These are phyloP conservation scores for Triplophysa yarkandensis DNA, from an alignment of 2,797 vertebrate genomes.

Conservation along the genomic window DNA sequence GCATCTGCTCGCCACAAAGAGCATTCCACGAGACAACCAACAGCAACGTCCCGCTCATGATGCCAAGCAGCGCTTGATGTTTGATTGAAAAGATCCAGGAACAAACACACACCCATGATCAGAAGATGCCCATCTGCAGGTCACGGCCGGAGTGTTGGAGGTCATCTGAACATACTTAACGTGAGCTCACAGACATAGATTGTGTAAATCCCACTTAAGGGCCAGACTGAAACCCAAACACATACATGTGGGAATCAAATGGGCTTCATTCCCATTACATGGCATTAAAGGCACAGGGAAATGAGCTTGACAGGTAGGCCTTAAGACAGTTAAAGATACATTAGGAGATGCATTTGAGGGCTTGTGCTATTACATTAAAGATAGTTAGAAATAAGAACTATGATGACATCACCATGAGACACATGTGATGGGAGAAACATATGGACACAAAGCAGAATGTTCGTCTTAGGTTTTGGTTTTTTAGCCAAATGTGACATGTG, in stretches of 20 bases:
- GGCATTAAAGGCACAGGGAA: neutral
- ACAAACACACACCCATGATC: neutral
- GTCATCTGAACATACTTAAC: neutral
- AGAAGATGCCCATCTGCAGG: neutral
- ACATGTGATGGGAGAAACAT: neutral
- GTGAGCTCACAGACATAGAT: neutral
- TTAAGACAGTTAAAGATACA: neutral
- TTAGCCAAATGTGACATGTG: neutral
- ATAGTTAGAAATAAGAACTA: neutral
- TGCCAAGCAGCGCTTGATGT: neutral
- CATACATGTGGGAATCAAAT: constrained; percentile 34
- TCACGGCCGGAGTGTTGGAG: neutral
- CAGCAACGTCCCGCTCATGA: neutral
- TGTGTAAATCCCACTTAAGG: neutral
- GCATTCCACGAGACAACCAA: constrained; percentile 18
- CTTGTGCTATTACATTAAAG: neutral
- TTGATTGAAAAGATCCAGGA: neutral
- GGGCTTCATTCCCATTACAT: constrained; percentile 8
- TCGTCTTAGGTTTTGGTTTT: neutral
- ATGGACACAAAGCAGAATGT: neutral
- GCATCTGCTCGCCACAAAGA: constrained; percentile 33
- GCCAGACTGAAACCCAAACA: neutral
- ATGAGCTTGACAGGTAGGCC: neutral
- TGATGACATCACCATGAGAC: constrained; percentile 3
- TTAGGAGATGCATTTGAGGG: neutral